Percentiles rank a stretch among this genome's conserved stretches.
phyloP scores from a whole-genome alignment of 2,888 invertebrate species.

The Alloplasta piceator region DNA sequence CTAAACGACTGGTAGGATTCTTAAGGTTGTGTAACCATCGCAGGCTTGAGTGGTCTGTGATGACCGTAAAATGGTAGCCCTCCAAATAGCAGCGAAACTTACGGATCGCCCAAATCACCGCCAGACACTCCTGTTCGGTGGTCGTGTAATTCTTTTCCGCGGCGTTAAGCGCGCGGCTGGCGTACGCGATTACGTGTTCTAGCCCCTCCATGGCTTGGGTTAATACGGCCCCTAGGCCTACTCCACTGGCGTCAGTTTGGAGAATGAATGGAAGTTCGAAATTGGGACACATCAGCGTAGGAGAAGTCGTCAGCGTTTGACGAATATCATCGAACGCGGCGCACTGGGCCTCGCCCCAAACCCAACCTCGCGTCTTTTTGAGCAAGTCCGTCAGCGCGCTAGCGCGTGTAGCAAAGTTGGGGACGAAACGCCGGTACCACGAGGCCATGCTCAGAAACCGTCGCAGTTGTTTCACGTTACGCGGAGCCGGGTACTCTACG shows the following conservation, averaged over 20 bases:
- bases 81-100: no score
- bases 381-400: conserved; percentile 10
- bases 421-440: conserved; percentile 49
- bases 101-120: conserved; percentile 65
- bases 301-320: not conserved
- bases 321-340: not conserved
- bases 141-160: conserved; percentile 61
- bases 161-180: conserved; percentile 51
- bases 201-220: conserved; percentile 39
- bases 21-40: conserved; percentile 68
- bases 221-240: conserved; percentile 54
- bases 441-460: conserved; percentile 24
- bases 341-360: conserved; percentile 24
- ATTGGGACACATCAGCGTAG: conserved; percentile 29
- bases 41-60: conserved; percentile 70
- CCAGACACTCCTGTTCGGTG: conserved; percentile 69
- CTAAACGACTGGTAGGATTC: conserved; percentile 61
- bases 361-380: conserved; percentile 15
- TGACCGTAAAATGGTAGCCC: conserved; percentile 69
- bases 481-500: not conserved
- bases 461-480: conserved; percentile 33
- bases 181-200: conserved; percentile 63
- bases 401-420: conserved; percentile 5
- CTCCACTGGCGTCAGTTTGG: conserved; percentile 65
- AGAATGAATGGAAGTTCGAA: conserved; percentile 51